Conservation (phyloP, 2,113 vertebrate species). For the Gymnogyps californianus region DNA sequence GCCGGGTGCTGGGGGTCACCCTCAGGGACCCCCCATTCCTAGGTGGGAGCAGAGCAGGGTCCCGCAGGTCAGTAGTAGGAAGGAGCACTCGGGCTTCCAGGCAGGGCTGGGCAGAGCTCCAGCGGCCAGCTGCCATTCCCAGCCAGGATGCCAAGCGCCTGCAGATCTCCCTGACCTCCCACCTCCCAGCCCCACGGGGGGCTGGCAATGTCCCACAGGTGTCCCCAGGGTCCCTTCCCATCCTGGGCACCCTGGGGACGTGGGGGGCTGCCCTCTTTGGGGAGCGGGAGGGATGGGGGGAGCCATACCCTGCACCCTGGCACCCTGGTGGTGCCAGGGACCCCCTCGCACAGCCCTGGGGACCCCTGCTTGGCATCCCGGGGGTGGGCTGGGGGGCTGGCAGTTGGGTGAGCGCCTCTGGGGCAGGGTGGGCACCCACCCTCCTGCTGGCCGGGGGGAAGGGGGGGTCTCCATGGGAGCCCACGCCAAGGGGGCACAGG, state of each 20-base stretch:
- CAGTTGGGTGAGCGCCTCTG: fast-evolving
- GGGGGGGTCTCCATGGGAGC: neutral
- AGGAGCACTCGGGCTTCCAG: neutral
- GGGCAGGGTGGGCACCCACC: neutral
- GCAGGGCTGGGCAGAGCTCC: neutral
- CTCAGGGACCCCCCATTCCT: neutral
- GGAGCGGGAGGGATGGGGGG: neutral
- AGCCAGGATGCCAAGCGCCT: neutral
- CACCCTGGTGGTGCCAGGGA: fast-evolving
- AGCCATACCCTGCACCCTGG: neutral
- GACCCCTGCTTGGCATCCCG: fast-evolving
- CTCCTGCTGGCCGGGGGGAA: neutral
- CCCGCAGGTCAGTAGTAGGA: neutral
- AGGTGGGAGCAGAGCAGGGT: neutral
- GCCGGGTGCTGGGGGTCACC: neutral
- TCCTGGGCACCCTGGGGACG: neutral
- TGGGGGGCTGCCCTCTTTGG: neutral
- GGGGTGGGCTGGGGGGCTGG: neutral
- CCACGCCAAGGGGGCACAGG: neutral
- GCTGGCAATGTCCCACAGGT: fast-evolving
- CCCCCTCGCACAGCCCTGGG: neutral
- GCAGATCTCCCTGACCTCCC: neutral
- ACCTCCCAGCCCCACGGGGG: fast-evolving
- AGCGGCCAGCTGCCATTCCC: neutral
- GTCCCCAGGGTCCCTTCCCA: neutral